phyloP scores from a whole-genome alignment of 2,113 vertebrate species.

The Gavialis gangeticus region DNA sequence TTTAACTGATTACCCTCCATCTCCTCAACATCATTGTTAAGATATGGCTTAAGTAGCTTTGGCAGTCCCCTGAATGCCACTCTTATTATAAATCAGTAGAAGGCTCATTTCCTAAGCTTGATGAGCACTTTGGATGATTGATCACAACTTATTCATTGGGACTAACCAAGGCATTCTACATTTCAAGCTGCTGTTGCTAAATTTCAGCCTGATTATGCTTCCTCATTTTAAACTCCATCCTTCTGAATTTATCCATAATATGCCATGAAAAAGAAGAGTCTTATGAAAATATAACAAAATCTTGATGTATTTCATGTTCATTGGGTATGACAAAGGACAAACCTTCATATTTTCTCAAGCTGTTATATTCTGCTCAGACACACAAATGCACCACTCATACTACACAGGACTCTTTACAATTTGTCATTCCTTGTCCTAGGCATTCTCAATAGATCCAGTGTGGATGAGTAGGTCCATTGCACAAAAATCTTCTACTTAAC shows the following conservation, averaged over 20 bases:
- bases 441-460: fast-evolving
- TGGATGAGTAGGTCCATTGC: background rate
- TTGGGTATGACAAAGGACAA: background rate
- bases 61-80: background rate
- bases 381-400: background rate
- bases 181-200: background rate
- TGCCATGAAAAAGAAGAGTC: background rate
- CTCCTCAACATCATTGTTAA: background rate
- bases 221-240: background rate
- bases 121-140: background rate
- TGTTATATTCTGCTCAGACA: background rate
- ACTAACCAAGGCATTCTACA: background rate
- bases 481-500: background rate
- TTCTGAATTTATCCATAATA: background rate
- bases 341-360: background rate
- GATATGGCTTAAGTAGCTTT: background rate
- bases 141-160: background rate
- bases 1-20: background rate
- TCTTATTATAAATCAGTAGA: background rate
- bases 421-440: background rate
- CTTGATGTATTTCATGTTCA: background rate
- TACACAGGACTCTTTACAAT: background rate
- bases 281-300: background rate
- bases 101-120: background rate
- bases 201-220: background rate